phyloP scores from a whole-genome alignment of 2,888 invertebrate genomes.

The Calliopum simillimum region DNA sequence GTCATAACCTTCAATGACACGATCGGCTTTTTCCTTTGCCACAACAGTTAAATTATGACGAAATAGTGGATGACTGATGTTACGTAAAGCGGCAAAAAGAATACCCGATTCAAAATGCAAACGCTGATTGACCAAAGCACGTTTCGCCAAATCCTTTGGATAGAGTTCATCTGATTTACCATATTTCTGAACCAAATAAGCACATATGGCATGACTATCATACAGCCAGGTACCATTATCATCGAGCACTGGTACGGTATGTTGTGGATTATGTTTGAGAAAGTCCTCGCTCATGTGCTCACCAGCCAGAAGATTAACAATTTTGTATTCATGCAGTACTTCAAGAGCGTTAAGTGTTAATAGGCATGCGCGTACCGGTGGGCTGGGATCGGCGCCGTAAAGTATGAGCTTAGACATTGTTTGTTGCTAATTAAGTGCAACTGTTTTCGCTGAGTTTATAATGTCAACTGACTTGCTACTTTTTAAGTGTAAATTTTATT shows the following conservation, averaged over 20 bases:
- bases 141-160: conserved; percentile 58
- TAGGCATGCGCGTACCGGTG: conserved; percentile 57
- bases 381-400: conserved; percentile 54
- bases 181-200: conserved; percentile 53
- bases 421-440: background rate
- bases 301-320: conserved; percentile 56
- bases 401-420: conserved; percentile 49
- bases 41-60: conserved; percentile 48
- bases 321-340: conserved; percentile 51
- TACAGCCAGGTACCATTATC: conserved; percentile 47
- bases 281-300: conserved; percentile 53
- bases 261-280: conserved; percentile 59
- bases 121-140: conserved; percentile 64
- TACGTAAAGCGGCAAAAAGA: conserved; percentile 57
- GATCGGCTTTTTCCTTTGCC: conserved; percentile 51
- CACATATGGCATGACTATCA: conserved; percentile 56
- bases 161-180: conserved; percentile 64
- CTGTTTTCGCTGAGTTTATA: background rate
- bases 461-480: background rate
- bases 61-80: conserved; percentile 54
- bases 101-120: conserved; percentile 63
- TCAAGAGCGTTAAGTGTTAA: conserved; percentile 55
- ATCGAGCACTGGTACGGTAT: conserved; percentile 59
- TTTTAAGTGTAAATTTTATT: too few relatives aligned
- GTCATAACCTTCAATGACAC: conserved; percentile 54